Percentiles rank a stretch among this genome's conserved stretches.
phyloP scores from a whole-genome alignment of 2,888 invertebrate genomes.

The Ophraella communa region DNA sequence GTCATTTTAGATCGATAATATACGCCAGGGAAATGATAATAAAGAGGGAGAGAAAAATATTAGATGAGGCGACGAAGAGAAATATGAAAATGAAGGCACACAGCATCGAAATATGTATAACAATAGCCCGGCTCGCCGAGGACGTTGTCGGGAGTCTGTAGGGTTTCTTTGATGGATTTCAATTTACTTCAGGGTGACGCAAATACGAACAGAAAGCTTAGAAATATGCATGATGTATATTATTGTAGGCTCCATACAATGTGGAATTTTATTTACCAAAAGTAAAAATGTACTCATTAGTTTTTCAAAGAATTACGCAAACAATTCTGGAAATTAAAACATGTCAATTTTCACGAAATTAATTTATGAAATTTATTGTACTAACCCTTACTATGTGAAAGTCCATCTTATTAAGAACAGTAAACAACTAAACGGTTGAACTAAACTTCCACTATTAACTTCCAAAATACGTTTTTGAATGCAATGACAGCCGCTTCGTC shows the following conservation, averaged over 20 bases:
- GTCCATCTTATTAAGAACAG: too few relatives aligned
- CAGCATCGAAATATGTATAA: slow-evolving; percentile 51
- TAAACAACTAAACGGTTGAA: too few relatives aligned
- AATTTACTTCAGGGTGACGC: slow-evolving; percentile 48
- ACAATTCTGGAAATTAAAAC: too few relatives aligned
- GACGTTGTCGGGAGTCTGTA: slow-evolving; percentile 54
- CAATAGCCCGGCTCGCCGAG: slow-evolving; percentile 56
- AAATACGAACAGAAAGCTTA: slow-evolving; percentile 2
- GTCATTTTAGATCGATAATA: slow-evolving; percentile 59
- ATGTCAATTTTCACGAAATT: too few relatives aligned
- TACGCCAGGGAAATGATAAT: slow-evolving; percentile 54
- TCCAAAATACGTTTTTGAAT: too few relatives aligned
- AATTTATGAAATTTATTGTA: too few relatives aligned
- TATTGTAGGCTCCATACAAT: not conserved
- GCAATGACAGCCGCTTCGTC: too few relatives aligned
- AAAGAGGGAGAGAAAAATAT: slow-evolving; percentile 48
- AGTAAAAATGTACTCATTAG: not conserved
- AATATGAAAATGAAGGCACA: slow-evolving; percentile 59
- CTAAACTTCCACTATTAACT: too few relatives aligned
- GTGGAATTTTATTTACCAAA: not conserved
- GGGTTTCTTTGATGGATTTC: slow-evolving; percentile 58
- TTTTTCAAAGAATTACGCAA: too few relatives aligned
- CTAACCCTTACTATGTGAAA: too few relatives aligned
- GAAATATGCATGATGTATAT: not conserved
- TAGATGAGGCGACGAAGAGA: slow-evolving; percentile 42